Percentiles rank a stretch among this genome's conserved stretches.
Evolutionary conservation across 2,888 invertebrate species (phyloP).

Genomic region (Drosophila subquinaria): DNA sequence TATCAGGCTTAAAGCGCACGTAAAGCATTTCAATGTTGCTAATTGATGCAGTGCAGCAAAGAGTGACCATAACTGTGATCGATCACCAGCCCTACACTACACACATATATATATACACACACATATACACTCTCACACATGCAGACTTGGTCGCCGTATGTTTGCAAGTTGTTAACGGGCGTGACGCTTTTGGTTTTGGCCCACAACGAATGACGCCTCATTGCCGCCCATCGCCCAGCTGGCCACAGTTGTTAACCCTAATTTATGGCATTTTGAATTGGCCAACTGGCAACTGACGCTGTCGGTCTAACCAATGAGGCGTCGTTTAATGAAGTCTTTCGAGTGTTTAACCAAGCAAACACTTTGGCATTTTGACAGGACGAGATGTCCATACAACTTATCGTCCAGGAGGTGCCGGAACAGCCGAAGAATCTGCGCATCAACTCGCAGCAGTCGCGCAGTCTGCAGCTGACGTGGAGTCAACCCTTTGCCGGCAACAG

Average conservation of each 20-base stretch:
- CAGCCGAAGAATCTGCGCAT: conserved; percentile 94
- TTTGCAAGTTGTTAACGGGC: conserved; percentile 36
- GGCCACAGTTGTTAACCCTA: conserved; percentile 73
- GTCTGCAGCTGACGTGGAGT: conserved; percentile 95
- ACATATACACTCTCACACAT: conserved; percentile 4
- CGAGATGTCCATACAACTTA: conserved; percentile 95
- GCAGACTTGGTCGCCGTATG: conserved; percentile 14
- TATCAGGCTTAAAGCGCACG: conserved; percentile 7
- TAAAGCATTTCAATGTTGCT: conserved; percentile 3
- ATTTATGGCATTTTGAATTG: conserved; percentile 77
- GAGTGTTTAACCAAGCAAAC: conserved; percentile 28
- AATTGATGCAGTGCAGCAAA: conserved; percentile 11
- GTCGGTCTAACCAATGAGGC: conserved; percentile 7
- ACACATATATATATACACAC: conserved; percentile 11
- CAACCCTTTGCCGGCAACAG: conserved; percentile 95
- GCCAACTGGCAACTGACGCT: conserved; percentile 52
- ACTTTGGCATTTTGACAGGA: conserved; percentile 86
- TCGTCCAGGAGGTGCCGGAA: conserved; percentile 96
- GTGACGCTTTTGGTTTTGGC: conserved; percentile 1
- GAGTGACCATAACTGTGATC: conserved; percentile 16
- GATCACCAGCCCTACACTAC: conserved; percentile 16
- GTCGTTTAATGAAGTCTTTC: conserved; percentile 23
- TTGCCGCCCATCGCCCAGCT: conserved; percentile 28
- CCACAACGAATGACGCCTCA: conserved; percentile 19
- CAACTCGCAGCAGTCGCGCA: conserved; percentile 93